Evolutionary conservation across 2,113 vertebrate species (phyloP).

Genomic region (Euleptes europaea): DNA sequence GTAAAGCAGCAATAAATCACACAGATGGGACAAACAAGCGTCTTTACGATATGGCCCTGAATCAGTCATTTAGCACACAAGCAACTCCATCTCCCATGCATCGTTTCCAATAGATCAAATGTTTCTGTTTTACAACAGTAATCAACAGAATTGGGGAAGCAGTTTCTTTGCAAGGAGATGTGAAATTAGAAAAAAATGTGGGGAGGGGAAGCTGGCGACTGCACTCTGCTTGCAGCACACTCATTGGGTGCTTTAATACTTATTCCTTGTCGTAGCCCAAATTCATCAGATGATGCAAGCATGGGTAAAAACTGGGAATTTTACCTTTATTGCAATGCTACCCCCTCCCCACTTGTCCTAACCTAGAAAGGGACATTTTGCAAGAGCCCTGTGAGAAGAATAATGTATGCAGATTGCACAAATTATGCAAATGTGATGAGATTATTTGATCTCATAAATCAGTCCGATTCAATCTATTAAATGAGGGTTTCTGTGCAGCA

Average conservation of each 20-base stretch:
- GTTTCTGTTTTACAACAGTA: background rate
- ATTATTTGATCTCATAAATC: conserved; percentile 16
- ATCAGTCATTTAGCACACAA: conserved; percentile 24
- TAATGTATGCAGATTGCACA: conserved; percentile 7
- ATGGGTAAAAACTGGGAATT: no score
- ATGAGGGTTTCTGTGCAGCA: background rate
- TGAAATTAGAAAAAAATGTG: conserved; percentile 15
- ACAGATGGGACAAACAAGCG: conserved; percentile 41
- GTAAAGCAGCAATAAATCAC: conserved; percentile 59
- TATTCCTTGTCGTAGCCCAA: background rate
- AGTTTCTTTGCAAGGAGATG: conserved; percentile 11
- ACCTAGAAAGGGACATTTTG: background rate
- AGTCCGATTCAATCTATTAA: background rate
- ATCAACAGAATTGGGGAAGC: conserved; percentile 19
- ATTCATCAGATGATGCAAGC: background rate
- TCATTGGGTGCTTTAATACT: accelerated
- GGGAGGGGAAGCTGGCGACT: no score
- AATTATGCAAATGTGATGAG: conserved; percentile 23
- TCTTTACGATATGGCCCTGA: conserved; percentile 17
- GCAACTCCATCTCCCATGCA: background rate
- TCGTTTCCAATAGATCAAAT: conserved; percentile 34
- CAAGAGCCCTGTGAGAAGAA: background rate
- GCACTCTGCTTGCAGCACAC: background rate
- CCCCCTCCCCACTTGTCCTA: background rate
- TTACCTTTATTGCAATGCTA: background rate